Conservation (phyloP, 2,113 vertebrate species). For the Carlito syrichta region DNA sequence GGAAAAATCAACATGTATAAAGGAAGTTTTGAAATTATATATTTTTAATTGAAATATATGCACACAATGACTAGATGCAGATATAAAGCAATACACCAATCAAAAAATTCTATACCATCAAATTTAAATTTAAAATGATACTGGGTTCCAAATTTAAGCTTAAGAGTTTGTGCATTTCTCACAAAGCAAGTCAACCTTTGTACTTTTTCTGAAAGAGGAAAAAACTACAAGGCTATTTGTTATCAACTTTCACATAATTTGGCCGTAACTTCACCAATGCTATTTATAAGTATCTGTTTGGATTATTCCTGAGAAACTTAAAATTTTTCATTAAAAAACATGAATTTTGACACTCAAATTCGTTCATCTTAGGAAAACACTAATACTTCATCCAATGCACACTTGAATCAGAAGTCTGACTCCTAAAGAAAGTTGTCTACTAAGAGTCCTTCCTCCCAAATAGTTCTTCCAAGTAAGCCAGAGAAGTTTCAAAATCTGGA, state of each 20-base stretch:
- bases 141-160: not conserved
- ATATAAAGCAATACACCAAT: not conserved
- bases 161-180: not conserved
- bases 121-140: not conserved
- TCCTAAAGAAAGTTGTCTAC: slow-evolving; percentile 42
- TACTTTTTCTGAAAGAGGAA: not conserved
- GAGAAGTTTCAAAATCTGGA: slow-evolving; percentile 65
- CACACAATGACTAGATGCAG: not conserved
- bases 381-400: slow-evolving; percentile 47
- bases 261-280: not conserved
- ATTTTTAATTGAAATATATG: not conserved
- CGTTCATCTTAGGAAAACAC: not conserved
- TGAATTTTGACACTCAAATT: not conserved
- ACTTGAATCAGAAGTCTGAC: slow-evolving; percentile 18
- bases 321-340: slow-evolving; percentile 31
- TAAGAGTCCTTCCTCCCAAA: slow-evolving; percentile 47
- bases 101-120: not conserved
- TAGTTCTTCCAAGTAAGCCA: slow-evolving; percentile 63
- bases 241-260: not conserved
- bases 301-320: slow-evolving; percentile 18
- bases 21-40: not conserved
- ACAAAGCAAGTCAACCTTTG: not conserved
- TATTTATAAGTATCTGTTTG: not conserved
- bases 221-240: not conserved
- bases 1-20: not conserved